Evolutionary conservation across 2,888 invertebrate genomes (phyloP).

Genomic region (Xestobium rufovillosum): DNA sequence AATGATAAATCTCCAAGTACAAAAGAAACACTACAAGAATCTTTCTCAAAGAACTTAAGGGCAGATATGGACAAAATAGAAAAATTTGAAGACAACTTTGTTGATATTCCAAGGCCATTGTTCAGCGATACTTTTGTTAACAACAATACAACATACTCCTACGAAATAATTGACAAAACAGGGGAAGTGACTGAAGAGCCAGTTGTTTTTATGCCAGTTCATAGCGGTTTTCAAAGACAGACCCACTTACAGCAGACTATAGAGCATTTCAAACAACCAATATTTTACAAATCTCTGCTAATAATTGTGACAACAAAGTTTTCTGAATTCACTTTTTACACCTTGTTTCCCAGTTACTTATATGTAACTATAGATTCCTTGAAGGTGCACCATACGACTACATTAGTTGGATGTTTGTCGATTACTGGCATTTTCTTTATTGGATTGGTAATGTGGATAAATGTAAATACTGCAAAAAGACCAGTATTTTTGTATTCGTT

Average conservation of each 20-base stretch:
- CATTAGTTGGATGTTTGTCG: conserved; percentile 33
- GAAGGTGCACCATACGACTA: conserved; percentile 28
- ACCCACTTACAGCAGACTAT: not conserved
- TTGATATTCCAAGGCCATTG: conserved; percentile 45
- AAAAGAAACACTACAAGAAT: conserved; percentile 9
- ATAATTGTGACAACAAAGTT: conserved; percentile 49
- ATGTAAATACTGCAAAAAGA: conserved; percentile 31
- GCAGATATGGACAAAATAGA: conserved; percentile 44
- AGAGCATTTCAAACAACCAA: conserved; percentile 31
- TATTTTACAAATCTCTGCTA: conserved; percentile 51
- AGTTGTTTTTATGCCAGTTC: conserved; percentile 33
- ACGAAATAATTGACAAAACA: conserved; percentile 24
- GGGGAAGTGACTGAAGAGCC: conserved; percentile 24
- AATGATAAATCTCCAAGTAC: conserved; percentile 24
- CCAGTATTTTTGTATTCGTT: conserved; percentile 38
- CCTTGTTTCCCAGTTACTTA: conserved; percentile 49
- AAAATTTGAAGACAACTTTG: conserved; percentile 32
- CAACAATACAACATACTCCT: conserved; percentile 40
- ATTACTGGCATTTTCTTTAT: conserved; percentile 31
- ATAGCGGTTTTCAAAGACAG: not conserved
- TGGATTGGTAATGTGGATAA: conserved; percentile 31
- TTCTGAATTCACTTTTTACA: conserved; percentile 47
- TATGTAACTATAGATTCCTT: conserved; percentile 33
- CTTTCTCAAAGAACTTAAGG: conserved; percentile 11
- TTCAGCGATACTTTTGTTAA: conserved; percentile 50